Conservation (phyloP, 2,113 vertebrate genomes). For the Glareola pratincola region DNA sequence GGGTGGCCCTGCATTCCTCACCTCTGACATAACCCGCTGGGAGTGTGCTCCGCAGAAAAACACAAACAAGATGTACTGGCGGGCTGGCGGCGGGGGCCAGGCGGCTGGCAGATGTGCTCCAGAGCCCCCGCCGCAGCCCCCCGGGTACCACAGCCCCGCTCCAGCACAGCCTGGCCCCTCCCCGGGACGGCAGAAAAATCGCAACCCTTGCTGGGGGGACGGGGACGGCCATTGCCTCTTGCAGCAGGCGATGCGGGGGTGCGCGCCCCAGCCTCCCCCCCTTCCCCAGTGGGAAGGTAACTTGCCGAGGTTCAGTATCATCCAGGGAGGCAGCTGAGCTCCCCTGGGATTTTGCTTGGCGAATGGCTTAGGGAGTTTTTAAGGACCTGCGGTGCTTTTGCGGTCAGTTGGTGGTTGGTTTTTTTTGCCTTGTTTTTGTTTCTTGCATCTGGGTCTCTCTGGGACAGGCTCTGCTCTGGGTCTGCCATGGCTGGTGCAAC, state of each 20-base stretch:
- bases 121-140: background rate
- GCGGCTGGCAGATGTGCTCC: constrained; percentile 35
- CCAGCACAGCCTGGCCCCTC: background rate
- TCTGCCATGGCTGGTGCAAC: background rate
- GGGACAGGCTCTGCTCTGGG: background rate
- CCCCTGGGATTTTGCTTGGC: background rate
- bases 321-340: background rate
- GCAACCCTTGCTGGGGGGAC: background rate
- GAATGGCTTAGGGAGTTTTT: background rate
- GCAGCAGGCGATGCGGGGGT: rapidly evolving
- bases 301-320: background rate
- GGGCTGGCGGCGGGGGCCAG: constrained; percentile 25
- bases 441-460: background rate
- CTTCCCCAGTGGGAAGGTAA: background rate
- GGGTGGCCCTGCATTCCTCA: constrained; percentile 71
- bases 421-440: background rate
- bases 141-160: background rate
- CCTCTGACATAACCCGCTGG: constrained; percentile 71
- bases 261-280: background rate
- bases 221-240: background rate
- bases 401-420: background rate
- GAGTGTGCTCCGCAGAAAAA: constrained; percentile 59
- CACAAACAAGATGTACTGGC: constrained; percentile 69
- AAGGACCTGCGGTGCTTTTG: background rate
- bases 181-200: background rate